Evolutionary conservation across 2,888 invertebrate species (phyloP), one percentile per base, ranked within the genome.

Genomic region (Bugulina stolonifera): DNA sequence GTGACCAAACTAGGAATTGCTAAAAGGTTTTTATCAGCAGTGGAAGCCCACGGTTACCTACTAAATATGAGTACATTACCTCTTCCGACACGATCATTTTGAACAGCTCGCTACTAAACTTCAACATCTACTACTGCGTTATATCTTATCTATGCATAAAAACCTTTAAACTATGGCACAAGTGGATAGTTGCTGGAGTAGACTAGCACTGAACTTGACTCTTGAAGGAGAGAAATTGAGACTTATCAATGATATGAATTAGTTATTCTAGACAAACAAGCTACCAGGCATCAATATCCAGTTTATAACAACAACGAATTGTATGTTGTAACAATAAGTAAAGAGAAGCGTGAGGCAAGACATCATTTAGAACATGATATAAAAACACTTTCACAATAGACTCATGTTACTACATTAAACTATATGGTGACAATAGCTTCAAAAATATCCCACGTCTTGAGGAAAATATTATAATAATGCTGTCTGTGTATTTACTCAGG

Each of bases 301-400:
- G 64, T 27, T 32, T 64, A 64, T 64, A 64, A 64, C 32, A 64
- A 64, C 64, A 64, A 14, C n/a, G 43, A 57, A 64, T 34, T 64
- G 25, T 64, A 14, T 64, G 32, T 64, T 10, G 18, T 18, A 43
- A 43, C 43, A 43, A 43, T 43, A 43, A 43, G 43, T 5, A 5
- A 43, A 43, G 18, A 10, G 5, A 43, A n/a, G n/a, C 18, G 18
- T 43, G 43, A 43, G 18, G 43, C 43, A 43, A 43, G 43, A 43
- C 43, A 43, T 43, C 43, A 43, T 43, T 43, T 10, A 43, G 43
- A 43, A 43, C 43, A 5, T 43, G 43, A 43, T 43, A 43, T 43
- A 43, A 5, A 43, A 43, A 43, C 43, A 43, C 10, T 43, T 5
- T 10, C 10, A 10, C 43, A 43, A 43, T 43, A 43, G 43, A 43